Conservation (phyloP, 2,113 vertebrate species). For the Zosterops borbonicus region DNA sequence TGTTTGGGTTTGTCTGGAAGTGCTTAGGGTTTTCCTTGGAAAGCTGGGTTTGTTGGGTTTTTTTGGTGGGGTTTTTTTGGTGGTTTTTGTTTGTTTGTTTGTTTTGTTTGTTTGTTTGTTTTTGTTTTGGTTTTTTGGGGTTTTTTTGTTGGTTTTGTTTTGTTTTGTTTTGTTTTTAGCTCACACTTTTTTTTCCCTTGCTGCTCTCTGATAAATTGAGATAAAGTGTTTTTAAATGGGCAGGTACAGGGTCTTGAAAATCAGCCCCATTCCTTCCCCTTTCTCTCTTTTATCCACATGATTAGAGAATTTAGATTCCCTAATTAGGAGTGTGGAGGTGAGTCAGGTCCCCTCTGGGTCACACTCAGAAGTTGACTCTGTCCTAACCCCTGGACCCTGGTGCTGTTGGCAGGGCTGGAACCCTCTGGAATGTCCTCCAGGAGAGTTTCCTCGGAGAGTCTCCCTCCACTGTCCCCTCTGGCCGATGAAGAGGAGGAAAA, state of each 20-base stretch:
- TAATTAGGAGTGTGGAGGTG: not conserved
- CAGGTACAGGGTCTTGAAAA: not conserved
- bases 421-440: not conserved
- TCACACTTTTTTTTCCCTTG: not conserved
- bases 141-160: not conserved
- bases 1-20: not conserved
- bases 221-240: not conserved
- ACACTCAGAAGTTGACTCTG: not conserved
- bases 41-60: not conserved
- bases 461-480: not conserved
- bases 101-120: too few species aligned
- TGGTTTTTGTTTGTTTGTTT: too few species aligned
- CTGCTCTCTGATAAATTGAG: not conserved
- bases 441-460: not conserved
- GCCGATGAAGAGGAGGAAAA: conserved; percentile 72
- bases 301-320: not conserved
- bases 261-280: not conserved
- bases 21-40: not conserved
- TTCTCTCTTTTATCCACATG: not conserved
- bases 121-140: too few species aligned
- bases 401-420: conserved; percentile 39
- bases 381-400: not conserved
- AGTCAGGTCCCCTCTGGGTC: not conserved
- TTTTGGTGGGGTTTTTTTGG: too few species aligned
- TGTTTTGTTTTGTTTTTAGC: too few species aligned